These are phyloP conservation scores for Lasiommata megera DNA, from an alignment of 2,888 invertebrate species.

Conservation along the genomic window DNA sequence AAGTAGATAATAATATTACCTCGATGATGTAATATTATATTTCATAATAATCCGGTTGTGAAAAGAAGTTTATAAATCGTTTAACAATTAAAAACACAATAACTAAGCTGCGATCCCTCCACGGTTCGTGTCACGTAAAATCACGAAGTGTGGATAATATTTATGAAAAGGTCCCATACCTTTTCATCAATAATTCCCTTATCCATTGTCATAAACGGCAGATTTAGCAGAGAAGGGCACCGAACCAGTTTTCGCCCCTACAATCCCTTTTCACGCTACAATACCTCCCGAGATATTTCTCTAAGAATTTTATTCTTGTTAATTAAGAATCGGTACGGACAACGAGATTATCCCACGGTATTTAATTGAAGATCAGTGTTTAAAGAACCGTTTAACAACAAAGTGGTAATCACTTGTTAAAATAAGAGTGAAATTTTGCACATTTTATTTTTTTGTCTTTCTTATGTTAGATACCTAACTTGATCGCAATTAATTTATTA, in stretches of 20 bases:
- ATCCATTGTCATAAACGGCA: slow-evolving; percentile 38
- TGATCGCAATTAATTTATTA: slow-evolving; percentile 1
- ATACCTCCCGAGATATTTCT: slow-evolving; percentile 49
- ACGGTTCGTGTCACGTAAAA: background rate
- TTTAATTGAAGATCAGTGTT: slow-evolving; percentile 58
- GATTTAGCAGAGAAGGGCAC: slow-evolving; percentile 44
- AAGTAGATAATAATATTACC: no score
- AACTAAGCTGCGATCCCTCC: background rate
- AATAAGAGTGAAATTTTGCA: slow-evolving; percentile 27
- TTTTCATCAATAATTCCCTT: slow-evolving; percentile 35
- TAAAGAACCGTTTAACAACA: slow-evolving; percentile 40
- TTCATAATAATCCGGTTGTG: no score
- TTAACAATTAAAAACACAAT: background rate
- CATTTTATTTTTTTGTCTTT: slow-evolving; percentile 11
- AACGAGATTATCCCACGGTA: slow-evolving; percentile 64
- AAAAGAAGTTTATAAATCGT: background rate
- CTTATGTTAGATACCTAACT: background rate
- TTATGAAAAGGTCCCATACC: slow-evolving; percentile 26
- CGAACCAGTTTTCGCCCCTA: slow-evolving; percentile 51
- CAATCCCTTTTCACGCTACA: slow-evolving; percentile 59
- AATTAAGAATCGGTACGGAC: slow-evolving; percentile 63
- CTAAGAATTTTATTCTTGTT: slow-evolving; percentile 66
- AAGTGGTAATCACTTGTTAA: slow-evolving; percentile 36
- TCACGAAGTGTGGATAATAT: slow-evolving; percentile 28
- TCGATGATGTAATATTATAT: no score